phyloP scores from a whole-genome alignment of 2,113 vertebrate species.

The Grus americana region DNA sequence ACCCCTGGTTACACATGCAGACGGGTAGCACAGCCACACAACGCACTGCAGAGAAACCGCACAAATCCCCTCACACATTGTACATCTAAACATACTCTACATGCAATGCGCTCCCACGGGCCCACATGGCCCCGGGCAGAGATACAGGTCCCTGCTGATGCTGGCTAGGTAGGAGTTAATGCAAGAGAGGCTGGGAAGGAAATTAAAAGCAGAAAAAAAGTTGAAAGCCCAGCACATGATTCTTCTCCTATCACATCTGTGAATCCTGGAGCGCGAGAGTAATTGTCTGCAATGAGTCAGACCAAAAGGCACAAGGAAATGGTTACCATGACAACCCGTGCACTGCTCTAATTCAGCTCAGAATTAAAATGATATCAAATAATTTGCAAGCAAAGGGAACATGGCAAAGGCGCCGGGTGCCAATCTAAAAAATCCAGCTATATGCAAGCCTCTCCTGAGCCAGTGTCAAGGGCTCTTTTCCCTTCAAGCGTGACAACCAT shows the following conservation, averaged over 20 bases:
- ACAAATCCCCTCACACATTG: neutral
- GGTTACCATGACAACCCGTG: conserved; percentile 76
- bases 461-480: conserved; percentile 15
- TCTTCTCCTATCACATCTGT: conserved; percentile 59
- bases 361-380: conserved; percentile 78
- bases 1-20: neutral
- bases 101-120: rapidly evolving
- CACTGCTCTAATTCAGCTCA: conserved; percentile 73
- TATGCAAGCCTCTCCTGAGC: conserved; percentile 11
- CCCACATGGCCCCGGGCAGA: neutral
- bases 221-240: conserved; percentile 48
- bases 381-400: conserved; percentile 66
- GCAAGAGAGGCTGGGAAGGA: conserved; percentile 21
- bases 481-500: neutral
- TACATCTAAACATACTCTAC: neutral
- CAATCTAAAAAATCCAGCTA: neutral
- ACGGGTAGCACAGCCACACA: neutral
- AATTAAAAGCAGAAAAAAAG: conserved; percentile 44
- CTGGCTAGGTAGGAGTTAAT: conserved; percentile 38
- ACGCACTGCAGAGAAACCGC: neutral
- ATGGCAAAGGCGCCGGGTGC: neutral
- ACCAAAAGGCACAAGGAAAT: conserved; percentile 72
- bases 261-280: conserved; percentile 64
- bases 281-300: conserved; percentile 76
- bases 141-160: neutral